Evolutionary conservation across 2,888 invertebrate species (phyloP), one percentile per base, ranked within the genome.

Genomic region (Cylloceria caligata): DNA sequence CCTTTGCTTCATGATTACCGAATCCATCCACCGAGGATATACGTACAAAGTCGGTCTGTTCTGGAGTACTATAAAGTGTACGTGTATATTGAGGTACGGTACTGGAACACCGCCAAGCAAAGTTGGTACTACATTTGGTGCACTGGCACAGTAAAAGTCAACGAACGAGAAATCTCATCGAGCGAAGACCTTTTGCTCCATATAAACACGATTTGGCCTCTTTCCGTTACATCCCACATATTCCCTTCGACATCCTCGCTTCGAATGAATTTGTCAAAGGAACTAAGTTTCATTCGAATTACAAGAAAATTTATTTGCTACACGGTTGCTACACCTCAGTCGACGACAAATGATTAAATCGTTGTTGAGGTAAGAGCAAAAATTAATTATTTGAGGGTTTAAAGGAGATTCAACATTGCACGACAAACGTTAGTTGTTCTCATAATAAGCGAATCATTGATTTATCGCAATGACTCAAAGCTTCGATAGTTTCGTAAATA

Each of bases 71-170:
- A 42, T 73, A 62, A 36, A 27, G 30, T 49, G 47, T 11, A 74
- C n/a, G 34, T 81, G 72, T 83, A 84, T 82, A 83, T 83, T 81
- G 67, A 80, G 84, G 67, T 77, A 74, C 80, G 84, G 74, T 47
- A 65, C 84, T 90, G 90, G 90, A 88, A 86, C 77, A 34, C 42
- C 78, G 90, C 90, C 90, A 90, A 87, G 77, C 82, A 74, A 86
- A 87, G 85, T 88, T 87, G 85, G 85, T 85, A 87, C 86, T 85
- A 84, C 82, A 86, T 89, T 88, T 86, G 85, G 85, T 83, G 80
- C 83, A 85, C 80, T 81, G 83, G 76, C 71, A 73, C 83, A 77
- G 81, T 85, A 82, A 71, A 80, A 84, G 86, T 86, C 87, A 86
- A 86, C 86, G 87, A 78, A 86, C 86, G 86, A 77, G 67, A 79